phyloP scores from a whole-genome alignment of 2,888 invertebrate species.

The Drosophila macrospina region DNA sequence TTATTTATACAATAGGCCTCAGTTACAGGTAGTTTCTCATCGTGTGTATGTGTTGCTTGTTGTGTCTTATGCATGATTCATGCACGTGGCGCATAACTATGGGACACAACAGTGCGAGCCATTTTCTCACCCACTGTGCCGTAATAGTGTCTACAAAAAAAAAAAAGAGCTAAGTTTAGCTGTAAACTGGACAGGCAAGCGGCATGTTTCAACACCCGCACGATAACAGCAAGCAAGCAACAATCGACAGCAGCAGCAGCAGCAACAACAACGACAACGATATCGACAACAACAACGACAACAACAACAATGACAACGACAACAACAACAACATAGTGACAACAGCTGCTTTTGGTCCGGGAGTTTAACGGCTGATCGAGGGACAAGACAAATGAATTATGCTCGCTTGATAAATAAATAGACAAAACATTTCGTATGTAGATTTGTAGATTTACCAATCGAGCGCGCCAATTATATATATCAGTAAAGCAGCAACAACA shows the following conservation, averaged over 20 bases:
- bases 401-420: slow-evolving; percentile 39
- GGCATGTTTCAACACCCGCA: slow-evolving; percentile 70
- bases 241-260: slow-evolving; percentile 25
- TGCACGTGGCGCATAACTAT: slow-evolving; percentile 3
- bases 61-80: slow-evolving; percentile 10
- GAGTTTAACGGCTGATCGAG: slow-evolving; percentile 53
- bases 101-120: neutral
- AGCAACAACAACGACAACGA: slow-evolving; percentile 23
- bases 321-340: slow-evolving; percentile 27
- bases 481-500: slow-evolving; percentile 6
- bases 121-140: slow-evolving; percentile 30
- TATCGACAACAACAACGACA: slow-evolving; percentile 7
- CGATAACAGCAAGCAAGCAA: slow-evolving; percentile 37
- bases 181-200: slow-evolving; percentile 20
- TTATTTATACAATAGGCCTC: slow-evolving; percentile 7
- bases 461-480: slow-evolving; percentile 73
- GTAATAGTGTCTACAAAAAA: slow-evolving; percentile 9
- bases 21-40: slow-evolving; percentile 18
- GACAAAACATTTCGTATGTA: slow-evolving; percentile 58
- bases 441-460: slow-evolving; percentile 71
- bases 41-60: neutral
- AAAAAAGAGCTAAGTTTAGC: neutral
- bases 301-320: slow-evolving; percentile 15
- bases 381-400: slow-evolving; percentile 63
- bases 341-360: slow-evolving; percentile 35